A percentile compares a stretch with the other conserved stretches of the same genome.
These are phyloP conservation scores for Cossypha caffra DNA, from an alignment of 2,797 vertebrate genomes.

Conservation along the genomic window DNA sequence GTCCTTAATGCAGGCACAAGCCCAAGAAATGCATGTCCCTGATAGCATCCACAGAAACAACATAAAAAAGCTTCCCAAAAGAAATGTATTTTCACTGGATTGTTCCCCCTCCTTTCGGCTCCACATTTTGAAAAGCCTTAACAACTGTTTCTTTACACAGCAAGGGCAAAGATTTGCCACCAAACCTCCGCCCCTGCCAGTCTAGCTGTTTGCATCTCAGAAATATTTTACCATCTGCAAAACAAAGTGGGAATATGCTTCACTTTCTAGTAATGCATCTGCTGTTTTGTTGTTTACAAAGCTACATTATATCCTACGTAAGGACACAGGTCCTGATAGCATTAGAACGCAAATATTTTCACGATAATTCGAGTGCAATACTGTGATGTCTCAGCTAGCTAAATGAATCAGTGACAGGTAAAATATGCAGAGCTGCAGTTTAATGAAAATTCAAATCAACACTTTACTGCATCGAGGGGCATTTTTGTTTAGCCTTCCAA, in stretches of 20 bases:
- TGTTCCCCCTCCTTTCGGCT: slow-evolving; percentile 51
- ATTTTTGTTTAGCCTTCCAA: neutral
- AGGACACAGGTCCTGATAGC: slow-evolving; percentile 66
- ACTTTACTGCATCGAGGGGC: neutral
- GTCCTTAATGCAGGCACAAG: neutral
- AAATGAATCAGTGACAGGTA: slow-evolving; percentile 77
- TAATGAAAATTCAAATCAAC: slow-evolving; percentile 58
- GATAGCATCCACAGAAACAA: slow-evolving; percentile 45
- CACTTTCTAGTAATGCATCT: slow-evolving; percentile 45
- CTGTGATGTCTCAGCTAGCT: slow-evolving; percentile 74
- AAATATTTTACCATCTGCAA: slow-evolving; percentile 51
- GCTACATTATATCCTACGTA: slow-evolving; percentile 67
- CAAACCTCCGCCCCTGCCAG: neutral
- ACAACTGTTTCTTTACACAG: slow-evolving; percentile 11
- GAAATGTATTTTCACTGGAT: slow-evolving; percentile 69
- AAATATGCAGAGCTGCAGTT: slow-evolving; percentile 74
- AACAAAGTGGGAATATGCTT: slow-evolving; percentile 71
- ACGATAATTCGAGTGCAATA: slow-evolving; percentile 74
- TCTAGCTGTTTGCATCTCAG: slow-evolving; percentile 46
- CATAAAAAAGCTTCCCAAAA: slow-evolving; percentile 52
- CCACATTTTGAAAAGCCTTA: slow-evolving; percentile 13
- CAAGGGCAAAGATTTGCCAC: slow-evolving; percentile 6
- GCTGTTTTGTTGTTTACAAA: slow-evolving; percentile 72
- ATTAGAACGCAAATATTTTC: slow-evolving; percentile 71
- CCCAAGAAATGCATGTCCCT: slow-evolving; percentile 12